phyloP scores from a whole-genome alignment of 1,140 invertebrate genomes.

The Paralvinella palmiformis region DNA sequence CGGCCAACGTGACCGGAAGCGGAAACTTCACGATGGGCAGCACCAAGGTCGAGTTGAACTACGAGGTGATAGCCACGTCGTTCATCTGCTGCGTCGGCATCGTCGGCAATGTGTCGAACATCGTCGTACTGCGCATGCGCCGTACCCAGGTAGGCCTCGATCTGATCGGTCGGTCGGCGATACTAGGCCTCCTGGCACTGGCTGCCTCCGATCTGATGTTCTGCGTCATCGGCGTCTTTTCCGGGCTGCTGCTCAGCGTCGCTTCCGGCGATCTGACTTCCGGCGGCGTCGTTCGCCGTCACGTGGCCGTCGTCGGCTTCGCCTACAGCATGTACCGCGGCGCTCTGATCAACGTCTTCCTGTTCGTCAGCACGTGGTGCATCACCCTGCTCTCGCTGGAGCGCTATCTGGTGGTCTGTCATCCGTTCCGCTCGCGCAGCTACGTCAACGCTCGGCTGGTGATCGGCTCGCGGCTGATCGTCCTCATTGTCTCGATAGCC shows the following conservation, averaged over 20 bases:
- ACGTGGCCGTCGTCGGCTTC: not conserved
- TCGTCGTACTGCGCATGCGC: slow-evolving; percentile 41
- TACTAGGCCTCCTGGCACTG: slow-evolving; percentile 43
- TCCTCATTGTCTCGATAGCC: slow-evolving; percentile 34
- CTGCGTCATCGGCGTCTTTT: slow-evolving; percentile 35
- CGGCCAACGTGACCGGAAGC: too few relatives aligned
- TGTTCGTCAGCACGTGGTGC: slow-evolving; percentile 44
- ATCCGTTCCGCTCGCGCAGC: slow-evolving; percentile 39
- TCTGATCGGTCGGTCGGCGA: slow-evolving; percentile 44
- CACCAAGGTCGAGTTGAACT: too few relatives aligned
- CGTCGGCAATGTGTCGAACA: slow-evolving; percentile 38
- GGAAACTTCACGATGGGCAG: too few relatives aligned
- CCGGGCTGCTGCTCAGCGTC: too few relatives aligned
- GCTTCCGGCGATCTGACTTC: too few relatives aligned
- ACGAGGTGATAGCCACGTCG: too few relatives aligned
- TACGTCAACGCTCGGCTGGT: slow-evolving; percentile 40
- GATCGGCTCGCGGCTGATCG: slow-evolving; percentile 34
- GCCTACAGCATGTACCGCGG: slow-evolving; percentile 36
- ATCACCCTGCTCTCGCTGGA: slow-evolving; percentile 46
- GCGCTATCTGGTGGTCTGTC: slow-evolving; percentile 46
- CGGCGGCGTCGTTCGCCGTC: not conserved
- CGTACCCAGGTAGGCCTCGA: slow-evolving; percentile 36
- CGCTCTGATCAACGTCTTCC: slow-evolving; percentile 43
- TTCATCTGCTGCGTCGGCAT: slow-evolving; percentile 33
- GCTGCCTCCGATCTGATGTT: slow-evolving; percentile 45